Base-by-base conservation (phyloP, 64 coral and sea anemone genomes). In the Catalaphyllia jardinei region DNA sequence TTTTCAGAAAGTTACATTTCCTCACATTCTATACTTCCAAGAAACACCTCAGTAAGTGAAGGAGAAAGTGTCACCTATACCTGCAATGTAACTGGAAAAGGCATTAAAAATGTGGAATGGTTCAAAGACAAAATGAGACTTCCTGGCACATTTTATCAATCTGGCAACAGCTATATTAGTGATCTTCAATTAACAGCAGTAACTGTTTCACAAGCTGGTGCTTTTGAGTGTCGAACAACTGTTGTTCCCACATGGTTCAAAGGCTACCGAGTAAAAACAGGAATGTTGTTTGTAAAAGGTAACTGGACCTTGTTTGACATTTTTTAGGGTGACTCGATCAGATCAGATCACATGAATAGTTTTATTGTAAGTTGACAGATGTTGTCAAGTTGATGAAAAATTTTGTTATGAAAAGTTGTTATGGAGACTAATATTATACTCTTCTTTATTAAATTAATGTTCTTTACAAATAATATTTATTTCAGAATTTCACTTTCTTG, bases 71-170 rank as follows among this genome's bases (percentile, higher is more conserved):
- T 60, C 2, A 25, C 18, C 7, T 89, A 89, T 69, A 74, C 77
- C 4, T 93, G 92, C 75, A 73, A 64, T 63, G 71, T 88, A 12
- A 77, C 77, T 69, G 71, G 71, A 27, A 29, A 15, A n/a, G 71
- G 62, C 25, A 76, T 93, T 11, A 60, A 75, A 30, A 88, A n/a
- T 25, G 71, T 93, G 19, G 71, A 62, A 62, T 93, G 92, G 92
- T 93, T 46, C 50, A 93, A 93, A 63, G 72, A 93, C 59, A 93
- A 93, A 54, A 76, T 51, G 25, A 60, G 60, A 69, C 8, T 89
- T 80, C 51, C 71, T 33, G 13, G 63, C 35, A 89, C 69, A 80
- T 54, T 75, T 62, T 74, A 87, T 63, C 82, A 89, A 31, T 83
- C 16, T 63, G 28, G 27, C 27, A 18, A 67, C 71, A 67, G 9